Base-by-base conservation (phyloP, 2,888 invertebrate species). In the Eurois occulta region DNA sequence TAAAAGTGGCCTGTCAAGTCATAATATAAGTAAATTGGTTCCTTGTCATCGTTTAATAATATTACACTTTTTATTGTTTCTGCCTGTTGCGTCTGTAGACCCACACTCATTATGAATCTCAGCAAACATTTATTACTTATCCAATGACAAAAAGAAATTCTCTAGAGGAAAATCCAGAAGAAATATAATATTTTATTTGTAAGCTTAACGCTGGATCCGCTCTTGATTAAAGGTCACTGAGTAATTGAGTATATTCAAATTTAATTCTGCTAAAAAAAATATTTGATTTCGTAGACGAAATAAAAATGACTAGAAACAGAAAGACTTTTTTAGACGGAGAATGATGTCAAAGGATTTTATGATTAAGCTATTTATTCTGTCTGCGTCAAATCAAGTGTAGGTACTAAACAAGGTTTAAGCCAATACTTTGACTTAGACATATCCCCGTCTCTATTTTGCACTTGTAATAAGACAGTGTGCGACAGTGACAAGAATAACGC, bases 201-300 rank as follows among this genome's bases (percentile, higher is more conserved):
- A 10, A 69, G 28, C 43, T 55, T 38, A 0, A 71, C 16, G 11
- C 55, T 13, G 18, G 2, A 60, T 38, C 7, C 28, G 13, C 10
- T 21, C 43, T 75, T 68, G 60, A 16, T 68, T 8, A 60, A 68
- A 68, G 48, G 38, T 77, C 24, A 24, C 43, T 18, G 43, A 46
- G 55, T 75, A 66, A 62, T 64, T 64, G n/a, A 74, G 16, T 32
- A 35, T 24, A 58, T 18, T 66, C 18, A 38, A 55, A 67, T 67
- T 67, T 1, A 58, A 24, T 67, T 76, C n/a, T 46, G 18, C 10
- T 28, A n/a, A 66, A 38, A 66, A 38, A 55, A 55, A 35, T 18
- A 24, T 38, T 38, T n/a, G 46, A 68, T 70, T 35, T 35, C 18
- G n/a, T 28, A 38, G n/a, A 41, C 0, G 28, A n/a, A 41, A n/a